A percentile compares a stretch with the other conserved stretches of the same genome.
Conservation (phyloP, 2,888 invertebrate genomes). For the Hemicrepidius hirtus region DNA sequence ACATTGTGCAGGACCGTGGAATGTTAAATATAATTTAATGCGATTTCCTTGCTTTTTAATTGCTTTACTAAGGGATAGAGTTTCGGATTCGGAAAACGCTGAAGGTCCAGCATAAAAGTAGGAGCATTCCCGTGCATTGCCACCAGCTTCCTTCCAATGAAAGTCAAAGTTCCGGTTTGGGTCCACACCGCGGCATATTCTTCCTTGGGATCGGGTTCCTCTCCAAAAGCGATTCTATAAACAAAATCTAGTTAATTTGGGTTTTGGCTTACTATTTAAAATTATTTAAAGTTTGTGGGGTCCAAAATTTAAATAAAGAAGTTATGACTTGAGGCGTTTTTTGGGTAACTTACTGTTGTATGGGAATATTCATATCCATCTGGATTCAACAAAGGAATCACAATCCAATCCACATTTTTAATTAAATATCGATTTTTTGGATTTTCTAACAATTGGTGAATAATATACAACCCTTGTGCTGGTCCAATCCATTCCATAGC, state of each 20-base stretch:
- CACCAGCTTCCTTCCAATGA: slow-evolving; percentile 76
- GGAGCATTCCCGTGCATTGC: slow-evolving; percentile 64
- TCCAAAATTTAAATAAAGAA: too few relatives aligned
- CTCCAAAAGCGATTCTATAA: slow-evolving; percentile 78
- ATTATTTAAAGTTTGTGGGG: too few relatives aligned
- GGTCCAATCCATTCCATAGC: slow-evolving; percentile 83
- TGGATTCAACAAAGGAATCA: slow-evolving; percentile 73
- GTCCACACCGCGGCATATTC: slow-evolving; percentile 81
- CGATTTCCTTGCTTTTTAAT: slow-evolving; percentile 72
- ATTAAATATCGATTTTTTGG: slow-evolving; percentile 65
- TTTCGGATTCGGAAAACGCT: slow-evolving; percentile 75
- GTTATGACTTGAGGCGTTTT: too few relatives aligned
- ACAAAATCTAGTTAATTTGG: slow-evolving; percentile 77
- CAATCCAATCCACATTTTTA: slow-evolving; percentile 72
- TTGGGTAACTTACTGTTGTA: slow-evolving; percentile 56
- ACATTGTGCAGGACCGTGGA: slow-evolving; percentile 85
- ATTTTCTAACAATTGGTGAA: slow-evolving; percentile 74
- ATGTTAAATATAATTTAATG: slow-evolving; percentile 79
- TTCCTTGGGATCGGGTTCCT: slow-evolving; percentile 77
- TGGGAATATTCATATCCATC: slow-evolving; percentile 74
- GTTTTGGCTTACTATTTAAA: too few relatives aligned
- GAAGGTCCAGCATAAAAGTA: slow-evolving; percentile 69
- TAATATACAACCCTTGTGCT: slow-evolving; percentile 75
- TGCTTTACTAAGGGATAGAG: slow-evolving; percentile 76
- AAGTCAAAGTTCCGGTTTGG: slow-evolving; percentile 85